Evolutionary conservation across 2,888 invertebrate genomes (phyloP).

Genomic region (Drosophila barbarae): DNA sequence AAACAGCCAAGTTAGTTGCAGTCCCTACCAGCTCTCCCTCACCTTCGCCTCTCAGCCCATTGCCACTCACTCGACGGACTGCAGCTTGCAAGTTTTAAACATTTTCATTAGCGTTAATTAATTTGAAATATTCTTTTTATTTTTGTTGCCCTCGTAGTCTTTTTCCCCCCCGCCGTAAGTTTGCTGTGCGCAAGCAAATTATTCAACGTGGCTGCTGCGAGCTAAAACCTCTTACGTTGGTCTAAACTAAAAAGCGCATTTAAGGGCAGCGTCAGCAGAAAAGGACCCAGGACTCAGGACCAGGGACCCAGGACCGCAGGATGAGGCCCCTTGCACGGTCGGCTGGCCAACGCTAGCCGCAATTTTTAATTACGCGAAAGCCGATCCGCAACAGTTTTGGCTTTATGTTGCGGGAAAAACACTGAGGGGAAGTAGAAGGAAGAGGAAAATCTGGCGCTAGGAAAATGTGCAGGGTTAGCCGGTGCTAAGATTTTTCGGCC

Average conservation of each 20-base stretch:
- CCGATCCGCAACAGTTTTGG: constrained; percentile 74
- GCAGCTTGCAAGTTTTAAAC: constrained; percentile 67
- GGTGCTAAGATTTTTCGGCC: constrained; percentile 61
- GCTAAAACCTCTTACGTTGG: constrained; percentile 62
- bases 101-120: constrained; percentile 78
- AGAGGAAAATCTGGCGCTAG: constrained; percentile 44
- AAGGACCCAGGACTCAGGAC: constrained; percentile 39
- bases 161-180: constrained; percentile 20
- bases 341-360: constrained; percentile 55
- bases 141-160: constrained; percentile 12
- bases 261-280: constrained; percentile 62
- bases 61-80: constrained; percentile 39
- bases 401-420: constrained; percentile 47
- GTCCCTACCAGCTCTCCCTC: constrained; percentile 11
- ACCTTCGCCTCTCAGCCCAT: not conserved
- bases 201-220: constrained; percentile 43
- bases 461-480: constrained; percentile 38
- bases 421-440: constrained; percentile 6
- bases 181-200: constrained; percentile 61
- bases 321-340: constrained; percentile 17
- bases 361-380: constrained; percentile 75
- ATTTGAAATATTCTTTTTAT: constrained; percentile 73
- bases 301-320: not conserved
- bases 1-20: constrained; percentile 47
- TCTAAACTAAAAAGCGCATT: constrained; percentile 72